Base-by-base conservation (phyloP, 2,797 vertebrate species). In the Enteromius treurensis region DNA sequence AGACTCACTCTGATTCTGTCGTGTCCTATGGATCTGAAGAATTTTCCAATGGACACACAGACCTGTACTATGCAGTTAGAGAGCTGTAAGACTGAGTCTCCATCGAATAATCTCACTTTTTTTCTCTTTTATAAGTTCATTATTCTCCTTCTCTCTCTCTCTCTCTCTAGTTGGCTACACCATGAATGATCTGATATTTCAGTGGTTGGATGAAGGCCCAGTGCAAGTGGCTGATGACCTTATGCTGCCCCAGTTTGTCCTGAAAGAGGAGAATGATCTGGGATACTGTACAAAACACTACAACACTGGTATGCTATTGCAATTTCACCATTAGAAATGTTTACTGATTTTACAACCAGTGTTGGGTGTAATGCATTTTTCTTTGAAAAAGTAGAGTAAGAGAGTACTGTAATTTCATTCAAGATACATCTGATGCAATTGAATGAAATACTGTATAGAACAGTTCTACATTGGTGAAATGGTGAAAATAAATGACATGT, bases 1-100 rank as follows among this genome's bases (percentile, higher is more conserved):
- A 99, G 97, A 92, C 89, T 99, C 85, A 98, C 97, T 0, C 94
- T 99, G 40, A 95, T 95, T 85, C 94, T 99, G 13, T 98, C 97
- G 83, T 99, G 97, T 87, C 97, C 96, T 5, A 99, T 99, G 97
- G 96, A 99, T 88, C 95, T 99, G 88, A 98, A 98, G 90, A 98
- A 98, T 90, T 98, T 99, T 89, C 97, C 97, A 82, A 99, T 98
- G 97, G 97, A 99, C 90, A 97, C 96, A 88, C 97, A 99, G 94
- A 98, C 93, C 0, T 98, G 97, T 69, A 96, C 95, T 0, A 98
- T 98, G 97, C 97, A 99, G 90, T 94, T 99, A 3, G 97, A 99
- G 90, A 98, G 97, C 91, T 98, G 97, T 99, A 93, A 96, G 97
- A 96, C 53, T 29, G 34, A 53, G 9, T 17, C 11, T 60, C 53